Base-by-base conservation (phyloP, 2,797 vertebrate species). In the Cynodonichthys magdalenae region DNA sequence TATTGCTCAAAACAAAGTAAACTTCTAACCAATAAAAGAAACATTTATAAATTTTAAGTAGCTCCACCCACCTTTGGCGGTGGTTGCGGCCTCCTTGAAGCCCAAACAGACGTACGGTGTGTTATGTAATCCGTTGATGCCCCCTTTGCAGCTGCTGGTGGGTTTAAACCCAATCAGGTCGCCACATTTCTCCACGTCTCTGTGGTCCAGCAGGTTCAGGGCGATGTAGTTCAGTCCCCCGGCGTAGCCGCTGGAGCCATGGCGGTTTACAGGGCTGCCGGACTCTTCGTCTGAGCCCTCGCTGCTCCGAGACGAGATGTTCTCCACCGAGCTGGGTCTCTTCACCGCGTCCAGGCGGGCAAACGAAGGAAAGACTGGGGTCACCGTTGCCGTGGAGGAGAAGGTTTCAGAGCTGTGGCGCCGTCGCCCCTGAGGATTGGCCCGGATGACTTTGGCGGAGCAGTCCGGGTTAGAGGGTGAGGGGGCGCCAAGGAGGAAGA, bases 371-470 rank as follows among this genome's bases (percentile, higher is more conserved):
- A 94, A 92, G 62, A 95, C 95, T 0, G 95, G 94, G 1, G 87
- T 91, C 18, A 95, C 94, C 0, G 95, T 91, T 49, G 94, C 89
- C 0, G 91, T 88, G 50, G 95, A 95, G 55, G 95, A 95, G 88
- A 96, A 96, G 0, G 95, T 98, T 84, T 96, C 96, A 0, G 95
- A 96, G 72, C 93, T 96, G 91, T 95, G 95, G 64, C 96, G 91
- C 79, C 97, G 93, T 15, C 95, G 92, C 59, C 94, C 96, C 73
- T 94, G 95, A 1, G 92, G 93, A 63, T 96, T 93, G 9, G 94
- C 95, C 57, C 94, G 93, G 71, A 96, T 95, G 66, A 97, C 94
- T 87, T 96, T 96, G 29, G 95, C 95, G 2, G 94, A 95, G 71
- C 90, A 49, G 42, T 93, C 93, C 6, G 93, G 92, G 92, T 88